Base-by-base conservation (phyloP, 2,797 vertebrate species). In the Dendrocincla tyrannina region DNA sequence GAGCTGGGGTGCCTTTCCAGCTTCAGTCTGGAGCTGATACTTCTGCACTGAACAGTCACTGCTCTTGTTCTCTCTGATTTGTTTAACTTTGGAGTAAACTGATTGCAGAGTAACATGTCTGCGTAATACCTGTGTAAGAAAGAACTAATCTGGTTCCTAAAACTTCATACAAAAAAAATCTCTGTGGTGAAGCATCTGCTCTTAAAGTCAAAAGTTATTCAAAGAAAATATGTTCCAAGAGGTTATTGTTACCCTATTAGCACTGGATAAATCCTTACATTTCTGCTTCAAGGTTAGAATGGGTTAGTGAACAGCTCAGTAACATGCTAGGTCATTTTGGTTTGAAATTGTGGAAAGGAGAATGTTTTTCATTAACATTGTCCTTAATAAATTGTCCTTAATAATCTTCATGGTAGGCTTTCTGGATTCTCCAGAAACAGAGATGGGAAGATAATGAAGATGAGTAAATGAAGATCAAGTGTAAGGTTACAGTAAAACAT, bases 361-460 rank as follows among this genome's bases (percentile, higher is more conserved):
- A 83, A 60, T 24, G 18, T 0, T 30, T 59, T 73, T 63, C 15
- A 76, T 93, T 91, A 83, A 63, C 44, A 46, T 50, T 76, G 44
- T 46, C 44, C 44, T 44, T 44, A 44, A 20, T 44, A 91, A 82
- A 59, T 87, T 85, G 33, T 77, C 27, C 49, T 85, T 87, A 77
- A 79, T 78, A 94, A 50, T 83, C 32, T 82, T 92, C 24, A 53
- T 63, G 41, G 11, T n/a, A 87, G 2, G 1, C 81, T 85, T 92
- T 93, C 64, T 68, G 24, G 13, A 30, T 95, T 70, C 85, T 91
- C 47, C 73, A 39, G 74, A 85, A 94, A 90, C 59, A 82, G 70
- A 52, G 37, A 89, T 72, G 67, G 52, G 35, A 91, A 94, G 91
- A 91, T 85, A 94, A 95, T 81, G 78, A 91, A 93, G 67, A 30